Evolutionary conservation across 2,113 vertebrate species (phyloP).

Genomic region (Hippocampus mohnikei): DNA sequence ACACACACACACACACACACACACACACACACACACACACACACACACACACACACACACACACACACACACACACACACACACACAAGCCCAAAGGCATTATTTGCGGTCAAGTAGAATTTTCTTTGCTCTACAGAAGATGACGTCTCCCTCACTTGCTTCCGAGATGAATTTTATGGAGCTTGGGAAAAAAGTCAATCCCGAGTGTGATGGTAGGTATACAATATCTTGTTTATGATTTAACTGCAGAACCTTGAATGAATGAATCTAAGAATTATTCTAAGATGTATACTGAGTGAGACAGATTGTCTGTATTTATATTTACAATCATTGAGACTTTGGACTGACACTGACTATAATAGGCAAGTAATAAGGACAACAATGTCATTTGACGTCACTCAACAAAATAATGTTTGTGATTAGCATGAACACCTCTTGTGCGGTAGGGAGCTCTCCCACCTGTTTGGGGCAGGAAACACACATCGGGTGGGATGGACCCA

Average conservation of each 20-base stretch:
- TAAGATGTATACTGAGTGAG: not conserved
- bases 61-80: too few relatives aligned
- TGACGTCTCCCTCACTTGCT: constrained; percentile 30
- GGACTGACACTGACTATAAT: not conserved
- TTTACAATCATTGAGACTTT: too few relatives aligned
- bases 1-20: too few relatives aligned
- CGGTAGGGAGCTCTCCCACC: not conserved
- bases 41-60: too few relatives aligned
- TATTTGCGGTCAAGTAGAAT: not conserved
- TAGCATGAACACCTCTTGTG: not conserved
- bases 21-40: too few relatives aligned
- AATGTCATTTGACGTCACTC: not conserved
- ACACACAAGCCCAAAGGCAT: not conserved
- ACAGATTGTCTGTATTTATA: too few relatives aligned
- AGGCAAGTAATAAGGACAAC: not conserved
- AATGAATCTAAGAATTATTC: not conserved
- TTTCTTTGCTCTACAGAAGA: constrained; percentile 20
- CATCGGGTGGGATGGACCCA: constrained; percentile 34
- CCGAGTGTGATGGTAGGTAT: constrained; percentile 29
- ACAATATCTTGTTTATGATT: not conserved
- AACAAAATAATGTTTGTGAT: too few relatives aligned
- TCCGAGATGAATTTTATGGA: constrained; percentile 16
- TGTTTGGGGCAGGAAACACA: constrained; percentile 44
- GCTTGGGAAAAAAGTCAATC: not conserved
- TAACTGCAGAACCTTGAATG: not conserved